A percentile compares a stretch with the other conserved stretches of the same genome.
Evolutionary conservation across 2,888 invertebrate species (phyloP).

Genomic region (Pollenia amentaria): DNA sequence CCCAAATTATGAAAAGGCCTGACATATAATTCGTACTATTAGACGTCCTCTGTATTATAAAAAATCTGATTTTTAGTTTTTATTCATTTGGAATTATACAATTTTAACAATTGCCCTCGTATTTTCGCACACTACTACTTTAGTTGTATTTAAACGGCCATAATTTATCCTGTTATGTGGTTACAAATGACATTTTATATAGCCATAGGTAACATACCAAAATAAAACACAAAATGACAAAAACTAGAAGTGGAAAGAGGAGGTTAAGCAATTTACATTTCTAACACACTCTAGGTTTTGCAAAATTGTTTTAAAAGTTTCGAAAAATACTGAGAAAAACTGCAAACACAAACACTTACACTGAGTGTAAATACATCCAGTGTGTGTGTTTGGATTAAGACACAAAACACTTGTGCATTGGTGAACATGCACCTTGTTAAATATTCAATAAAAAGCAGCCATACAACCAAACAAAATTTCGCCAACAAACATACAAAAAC

Average conservation of each 20-base stretch:
- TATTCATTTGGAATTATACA: no score
- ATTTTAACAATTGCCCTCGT: not conserved
- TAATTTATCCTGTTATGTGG: constrained; percentile 69
- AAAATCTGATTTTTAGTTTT: no score
- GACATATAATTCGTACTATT: no score
- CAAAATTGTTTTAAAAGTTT: constrained; percentile 8
- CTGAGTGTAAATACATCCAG: not conserved
- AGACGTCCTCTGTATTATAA: no score
- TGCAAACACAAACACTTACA: constrained; percentile 2
- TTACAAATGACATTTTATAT: constrained; percentile 65
- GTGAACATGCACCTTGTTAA: constrained; percentile 11
- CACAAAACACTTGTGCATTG: constrained; percentile 12
- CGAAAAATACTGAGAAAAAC: not conserved
- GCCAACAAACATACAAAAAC: constrained; percentile 6
- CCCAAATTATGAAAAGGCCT: no score
- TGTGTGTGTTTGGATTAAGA: not conserved
- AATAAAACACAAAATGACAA: not conserved
- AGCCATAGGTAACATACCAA: constrained; percentile 54
- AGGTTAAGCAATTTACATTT: constrained; percentile 30
- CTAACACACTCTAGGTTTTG: constrained; percentile 26
- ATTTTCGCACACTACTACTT: not conserved
- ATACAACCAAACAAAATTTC: constrained; percentile 7
- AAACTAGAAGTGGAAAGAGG: not conserved
- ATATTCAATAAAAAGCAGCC: constrained; percentile 21
- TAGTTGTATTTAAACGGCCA: constrained; percentile 31